Conservation (phyloP, 2,113 vertebrate species). For the Cryptomyrus ogoouensis region DNA sequence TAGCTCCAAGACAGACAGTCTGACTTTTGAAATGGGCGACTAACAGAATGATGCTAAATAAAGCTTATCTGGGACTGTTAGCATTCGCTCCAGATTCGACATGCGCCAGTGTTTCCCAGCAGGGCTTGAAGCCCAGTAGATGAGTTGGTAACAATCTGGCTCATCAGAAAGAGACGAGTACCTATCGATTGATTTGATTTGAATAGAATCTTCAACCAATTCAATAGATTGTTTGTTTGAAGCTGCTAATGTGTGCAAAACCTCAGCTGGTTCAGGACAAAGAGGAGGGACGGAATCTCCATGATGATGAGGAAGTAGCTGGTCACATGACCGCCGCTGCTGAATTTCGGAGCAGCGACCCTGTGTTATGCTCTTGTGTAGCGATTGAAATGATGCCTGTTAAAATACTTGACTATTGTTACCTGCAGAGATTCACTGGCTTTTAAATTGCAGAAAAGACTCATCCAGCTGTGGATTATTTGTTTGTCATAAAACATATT, state of each 20-base stretch:
- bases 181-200: background rate
- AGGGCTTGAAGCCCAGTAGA: background rate
- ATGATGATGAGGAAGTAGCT: background rate
- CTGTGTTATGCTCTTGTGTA: background rate
- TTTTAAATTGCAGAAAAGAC: background rate
- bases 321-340: background rate
- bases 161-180: background rate
- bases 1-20: background rate
- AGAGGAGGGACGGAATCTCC: background rate
- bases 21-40: background rate
- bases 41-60: background rate
- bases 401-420: background rate
- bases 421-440: background rate
- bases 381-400: background rate
- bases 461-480: background rate
- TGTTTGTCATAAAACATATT: background rate
- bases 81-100: background rate
- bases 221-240: background rate
- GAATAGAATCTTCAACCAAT: background rate
- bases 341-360: background rate
- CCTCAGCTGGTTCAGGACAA: background rate
- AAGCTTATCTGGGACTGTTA: background rate
- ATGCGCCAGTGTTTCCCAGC: background rate
- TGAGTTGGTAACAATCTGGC: background rate
- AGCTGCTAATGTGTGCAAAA: background rate